phyloP scores from a whole-genome alignment of 2,888 invertebrate genomes.

The Pristionchus exspectatus region DNA sequence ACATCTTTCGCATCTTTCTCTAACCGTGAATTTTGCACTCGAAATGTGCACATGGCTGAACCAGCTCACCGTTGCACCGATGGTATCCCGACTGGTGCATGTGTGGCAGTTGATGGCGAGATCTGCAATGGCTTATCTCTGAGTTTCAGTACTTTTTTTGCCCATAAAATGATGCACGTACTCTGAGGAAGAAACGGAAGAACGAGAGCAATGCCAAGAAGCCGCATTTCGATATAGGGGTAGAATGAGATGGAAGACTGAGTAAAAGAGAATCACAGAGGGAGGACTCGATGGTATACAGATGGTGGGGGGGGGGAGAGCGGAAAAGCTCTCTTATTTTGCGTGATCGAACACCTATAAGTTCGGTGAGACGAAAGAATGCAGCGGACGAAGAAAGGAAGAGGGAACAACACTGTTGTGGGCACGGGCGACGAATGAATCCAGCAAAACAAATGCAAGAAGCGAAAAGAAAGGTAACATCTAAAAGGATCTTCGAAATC shows the following conservation, averaged over 20 bases:
- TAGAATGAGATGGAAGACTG: background rate
- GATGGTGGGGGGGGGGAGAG: background rate
- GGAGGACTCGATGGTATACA: background rate
- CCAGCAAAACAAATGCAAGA: background rate
- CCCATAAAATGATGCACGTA: too few relatives aligned
- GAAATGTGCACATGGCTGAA: too few relatives aligned
- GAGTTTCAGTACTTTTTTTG: too few relatives aligned
- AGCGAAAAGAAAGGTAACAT: background rate
- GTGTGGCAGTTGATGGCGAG: background rate
- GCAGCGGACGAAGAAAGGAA: too few relatives aligned
- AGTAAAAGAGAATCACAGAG: background rate
- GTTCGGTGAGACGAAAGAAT: too few relatives aligned
- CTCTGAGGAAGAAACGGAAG: background rate
- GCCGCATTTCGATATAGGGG: background rate
- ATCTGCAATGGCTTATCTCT: background rate
- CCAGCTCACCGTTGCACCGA: background rate
- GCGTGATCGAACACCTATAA: background rate
- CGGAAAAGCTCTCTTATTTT: background rate
- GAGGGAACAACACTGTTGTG: background rate
- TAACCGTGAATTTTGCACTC: too few relatives aligned
- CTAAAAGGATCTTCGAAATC: too few relatives aligned
- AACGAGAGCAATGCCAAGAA: background rate
- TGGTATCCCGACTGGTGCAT: background rate
- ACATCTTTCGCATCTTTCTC: too few relatives aligned
- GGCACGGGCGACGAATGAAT: background rate